phyloP scores from a whole-genome alignment of 2,113 vertebrate genomes.

The Centrocercus urophasianus region DNA sequence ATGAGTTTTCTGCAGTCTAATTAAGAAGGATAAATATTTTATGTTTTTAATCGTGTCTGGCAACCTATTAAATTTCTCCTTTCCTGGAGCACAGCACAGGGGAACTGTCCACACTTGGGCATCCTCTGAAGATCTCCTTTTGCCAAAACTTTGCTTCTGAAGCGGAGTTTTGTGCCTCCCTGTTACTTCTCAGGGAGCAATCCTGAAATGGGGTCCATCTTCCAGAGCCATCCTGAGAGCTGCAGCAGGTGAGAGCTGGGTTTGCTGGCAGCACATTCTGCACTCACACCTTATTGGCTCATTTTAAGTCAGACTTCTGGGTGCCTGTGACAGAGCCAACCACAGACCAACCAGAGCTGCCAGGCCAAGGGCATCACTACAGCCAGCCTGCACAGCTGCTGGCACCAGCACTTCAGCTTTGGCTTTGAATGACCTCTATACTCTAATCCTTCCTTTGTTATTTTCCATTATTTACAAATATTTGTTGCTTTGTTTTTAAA shows the following conservation, averaged over 20 bases:
- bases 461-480: not conserved
- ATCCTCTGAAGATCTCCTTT: not conserved
- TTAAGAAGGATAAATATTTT: constrained; percentile 23
- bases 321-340: too few species aligned
- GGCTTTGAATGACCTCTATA: not conserved
- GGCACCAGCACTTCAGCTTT: not conserved
- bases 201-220: not conserved
- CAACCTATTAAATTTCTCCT: not conserved
- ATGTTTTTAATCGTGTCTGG: constrained; percentile 11
- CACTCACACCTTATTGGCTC: not conserved
- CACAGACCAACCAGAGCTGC: not conserved
- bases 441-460: not conserved
- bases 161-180: not conserved
- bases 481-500: not conserved
- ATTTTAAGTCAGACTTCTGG: not conserved
- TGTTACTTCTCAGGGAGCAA: not conserved
- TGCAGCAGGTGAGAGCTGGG: not conserved
- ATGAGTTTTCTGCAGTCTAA: not conserved
- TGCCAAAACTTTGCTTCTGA: not conserved
- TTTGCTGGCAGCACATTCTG: not conserved
- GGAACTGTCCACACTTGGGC: not conserved
- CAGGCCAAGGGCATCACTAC: not conserved
- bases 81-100: not conserved
- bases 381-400: not conserved
- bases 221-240: not conserved